phyloP scores from a whole-genome alignment of 2,113 vertebrate species.

The Puffinus mauretanicus region DNA sequence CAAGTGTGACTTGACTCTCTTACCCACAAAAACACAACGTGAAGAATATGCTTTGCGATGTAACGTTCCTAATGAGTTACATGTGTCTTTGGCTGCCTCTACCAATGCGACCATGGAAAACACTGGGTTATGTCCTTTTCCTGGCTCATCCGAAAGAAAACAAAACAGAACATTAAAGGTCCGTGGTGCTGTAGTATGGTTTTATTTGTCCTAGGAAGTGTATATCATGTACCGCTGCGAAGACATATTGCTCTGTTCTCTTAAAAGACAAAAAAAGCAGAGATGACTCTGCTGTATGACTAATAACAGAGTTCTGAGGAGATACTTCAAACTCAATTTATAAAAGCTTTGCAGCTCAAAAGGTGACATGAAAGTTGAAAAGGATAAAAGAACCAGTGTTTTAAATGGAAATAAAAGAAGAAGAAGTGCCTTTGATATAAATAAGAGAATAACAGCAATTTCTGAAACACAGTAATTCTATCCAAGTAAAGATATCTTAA shows the following conservation, averaged over 20 bases:
- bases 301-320: conserved; percentile 24
- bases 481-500: background rate
- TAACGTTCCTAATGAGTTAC: background rate
- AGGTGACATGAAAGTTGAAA: conserved; percentile 49
- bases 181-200: background rate
- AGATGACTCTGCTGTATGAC: background rate
- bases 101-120: background rate
- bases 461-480: background rate
- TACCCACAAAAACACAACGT: background rate
- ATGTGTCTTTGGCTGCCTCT: background rate
- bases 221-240: accelerated
- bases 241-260: background rate
- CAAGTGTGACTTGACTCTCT: background rate
- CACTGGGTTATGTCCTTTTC: background rate
- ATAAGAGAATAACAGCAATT: background rate
- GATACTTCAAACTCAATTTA: conserved; percentile 41
- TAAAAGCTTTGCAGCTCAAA: conserved; percentile 26
- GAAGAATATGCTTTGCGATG: accelerated
- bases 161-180: background rate
- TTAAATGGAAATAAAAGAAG: conserved; percentile 20
- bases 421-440: background rate
- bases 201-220: conserved; percentile 1
- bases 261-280: background rate
- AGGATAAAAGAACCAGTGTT: conserved; percentile 17
- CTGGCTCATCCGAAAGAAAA: background rate